phyloP scores from a whole-genome alignment of 2,888 invertebrate genomes.

The Invenusta paracnida region DNA sequence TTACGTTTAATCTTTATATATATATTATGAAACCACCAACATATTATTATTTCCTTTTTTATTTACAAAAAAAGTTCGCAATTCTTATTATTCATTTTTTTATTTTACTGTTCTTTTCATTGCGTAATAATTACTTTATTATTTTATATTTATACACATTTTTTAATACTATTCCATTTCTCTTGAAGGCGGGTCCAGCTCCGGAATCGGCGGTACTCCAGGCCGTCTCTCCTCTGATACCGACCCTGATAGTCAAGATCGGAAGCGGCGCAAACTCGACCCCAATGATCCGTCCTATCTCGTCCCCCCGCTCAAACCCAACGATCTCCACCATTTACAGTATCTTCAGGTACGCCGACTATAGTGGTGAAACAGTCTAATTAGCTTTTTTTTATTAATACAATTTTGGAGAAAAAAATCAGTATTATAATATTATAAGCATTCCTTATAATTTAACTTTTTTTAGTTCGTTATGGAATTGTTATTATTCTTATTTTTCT shows the following conservation, averaged over 20 bases:
- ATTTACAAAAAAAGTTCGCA: too few species aligned
- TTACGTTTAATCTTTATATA: too few species aligned
- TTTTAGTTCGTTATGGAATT: too few species aligned
- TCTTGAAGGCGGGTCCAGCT: neutral
- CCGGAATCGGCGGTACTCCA: neutral
- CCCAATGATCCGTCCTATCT: conserved; percentile 1
- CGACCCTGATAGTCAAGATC: neutral
- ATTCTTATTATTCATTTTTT: too few species aligned
- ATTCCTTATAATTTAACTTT: too few species aligned
- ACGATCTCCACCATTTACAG: neutral
- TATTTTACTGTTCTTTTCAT: neutral
- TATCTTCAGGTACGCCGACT: neutral
- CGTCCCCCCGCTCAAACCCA: neutral
- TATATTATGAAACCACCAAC: too few species aligned
- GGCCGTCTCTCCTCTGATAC: neutral
- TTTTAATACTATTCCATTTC: neutral
- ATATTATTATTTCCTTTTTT: too few species aligned
- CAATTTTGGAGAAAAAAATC: too few species aligned
- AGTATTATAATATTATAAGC: too few species aligned
- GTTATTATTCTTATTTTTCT: too few species aligned
- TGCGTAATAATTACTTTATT: neutral
- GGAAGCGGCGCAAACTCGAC: neutral
- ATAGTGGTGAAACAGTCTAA: too few species aligned
- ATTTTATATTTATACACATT: neutral
- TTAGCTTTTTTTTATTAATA: too few species aligned